Conservation (phyloP, 2,888 invertebrate genomes). For the Pemphredon lugubris region DNA sequence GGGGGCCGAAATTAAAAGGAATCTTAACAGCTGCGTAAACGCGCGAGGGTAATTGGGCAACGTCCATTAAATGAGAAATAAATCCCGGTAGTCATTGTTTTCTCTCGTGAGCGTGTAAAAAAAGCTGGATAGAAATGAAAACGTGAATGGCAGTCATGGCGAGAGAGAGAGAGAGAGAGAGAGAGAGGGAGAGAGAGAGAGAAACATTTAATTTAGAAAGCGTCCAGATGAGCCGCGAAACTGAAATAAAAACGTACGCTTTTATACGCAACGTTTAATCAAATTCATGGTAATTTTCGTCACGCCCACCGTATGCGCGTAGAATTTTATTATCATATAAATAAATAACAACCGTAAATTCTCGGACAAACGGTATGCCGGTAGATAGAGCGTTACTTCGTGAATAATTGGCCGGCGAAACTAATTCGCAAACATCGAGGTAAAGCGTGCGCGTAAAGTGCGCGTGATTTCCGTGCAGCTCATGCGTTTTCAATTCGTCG, state of each 20-base stretch:
- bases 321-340: constrained; percentile 15
- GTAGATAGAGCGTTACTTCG: constrained; percentile 17
- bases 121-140: background rate
- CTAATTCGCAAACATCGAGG: constrained; percentile 26
- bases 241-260: too few species aligned
- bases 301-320: background rate
- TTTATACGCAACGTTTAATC: too few species aligned
- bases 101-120: constrained; percentile 1
- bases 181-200: too few species aligned
- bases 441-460: too few species aligned
- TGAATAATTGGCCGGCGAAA: constrained; percentile 23
- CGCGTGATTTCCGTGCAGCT: constrained; percentile 31
- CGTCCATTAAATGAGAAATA: constrained; percentile 16
- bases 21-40: constrained; percentile 38
- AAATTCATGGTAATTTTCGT: background rate
- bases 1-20: constrained; percentile 24
- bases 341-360: constrained; percentile 22
- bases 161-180: too few species aligned
- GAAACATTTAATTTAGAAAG: too few species aligned
- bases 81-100: constrained; percentile 3
- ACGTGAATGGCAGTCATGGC: too few species aligned
- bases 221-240: too few species aligned
- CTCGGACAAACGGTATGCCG: constrained; percentile 3
- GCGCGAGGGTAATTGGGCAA: constrained; percentile 25
- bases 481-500: constrained; percentile 46